Conservation (phyloP, 2,797 vertebrate species). For the Pyrocephalus nanus region DNA sequence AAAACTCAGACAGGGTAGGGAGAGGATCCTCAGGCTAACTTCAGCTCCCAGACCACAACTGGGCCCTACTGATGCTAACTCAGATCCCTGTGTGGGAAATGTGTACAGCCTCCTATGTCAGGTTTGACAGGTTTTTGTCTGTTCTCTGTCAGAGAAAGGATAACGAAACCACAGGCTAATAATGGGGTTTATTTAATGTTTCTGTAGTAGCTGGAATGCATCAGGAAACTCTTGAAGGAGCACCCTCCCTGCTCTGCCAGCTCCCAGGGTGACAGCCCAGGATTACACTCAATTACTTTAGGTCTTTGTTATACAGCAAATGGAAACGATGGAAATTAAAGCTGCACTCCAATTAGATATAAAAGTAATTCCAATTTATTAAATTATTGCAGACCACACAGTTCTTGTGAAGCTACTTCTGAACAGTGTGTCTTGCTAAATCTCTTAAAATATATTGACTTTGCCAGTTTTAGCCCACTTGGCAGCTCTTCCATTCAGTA, state of each 20-base stretch:
- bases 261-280: background rate
- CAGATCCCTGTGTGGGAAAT: no score
- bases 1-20: rapidly evolving
- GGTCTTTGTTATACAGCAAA: slow-evolving; percentile 68
- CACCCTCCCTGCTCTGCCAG: background rate
- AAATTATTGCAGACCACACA: slow-evolving; percentile 70
- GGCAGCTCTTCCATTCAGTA: slow-evolving; percentile 61
- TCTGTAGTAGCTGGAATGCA: background rate
- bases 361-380: slow-evolving; percentile 68
- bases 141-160: background rate
- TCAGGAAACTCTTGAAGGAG: background rate
- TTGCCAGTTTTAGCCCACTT: slow-evolving; percentile 63
- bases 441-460: slow-evolving; percentile 72
- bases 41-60: background rate
- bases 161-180: background rate
- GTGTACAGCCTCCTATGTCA: rapidly evolving
- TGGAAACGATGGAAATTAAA: slow-evolving; percentile 53
- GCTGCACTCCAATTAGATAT: slow-evolving; percentile 66
- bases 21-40: background rate
- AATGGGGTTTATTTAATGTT: background rate
- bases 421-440: slow-evolving; percentile 67
- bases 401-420: slow-evolving; percentile 59
- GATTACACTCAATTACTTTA: slow-evolving; percentile 40
- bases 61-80: background rate
- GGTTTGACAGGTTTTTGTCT: background rate